Conservation (phyloP, 2,797 vertebrate species). For the Perodicticus potto region DNA sequence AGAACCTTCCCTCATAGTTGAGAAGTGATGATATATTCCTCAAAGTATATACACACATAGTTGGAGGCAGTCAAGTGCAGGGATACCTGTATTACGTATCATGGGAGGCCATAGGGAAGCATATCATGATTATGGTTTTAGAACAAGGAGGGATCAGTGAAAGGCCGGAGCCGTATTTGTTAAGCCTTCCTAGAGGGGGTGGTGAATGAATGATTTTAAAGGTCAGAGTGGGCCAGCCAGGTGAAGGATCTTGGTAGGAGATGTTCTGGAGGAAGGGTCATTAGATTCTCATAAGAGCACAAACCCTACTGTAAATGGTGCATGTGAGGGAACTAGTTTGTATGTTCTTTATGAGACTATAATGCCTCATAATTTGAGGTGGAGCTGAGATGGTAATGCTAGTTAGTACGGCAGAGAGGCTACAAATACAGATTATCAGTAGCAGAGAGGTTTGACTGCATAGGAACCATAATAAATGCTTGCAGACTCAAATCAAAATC, state of each 20-base stretch:
- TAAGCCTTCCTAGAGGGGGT: neutral
- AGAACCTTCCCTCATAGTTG: conserved; percentile 21
- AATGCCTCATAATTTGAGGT: too few relatives aligned
- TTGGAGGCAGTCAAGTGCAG: neutral
- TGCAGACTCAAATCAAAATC: too few relatives aligned
- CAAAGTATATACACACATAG: neutral
- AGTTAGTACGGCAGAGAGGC: too few relatives aligned
- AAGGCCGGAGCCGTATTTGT: neutral
- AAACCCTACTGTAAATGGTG: too few relatives aligned
- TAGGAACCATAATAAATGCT: too few relatives aligned
- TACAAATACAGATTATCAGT: too few relatives aligned
- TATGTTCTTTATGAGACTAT: too few relatives aligned
- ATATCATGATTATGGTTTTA: neutral
- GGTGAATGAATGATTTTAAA: neutral
- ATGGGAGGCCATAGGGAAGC: neutral
- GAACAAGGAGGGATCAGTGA: neutral
- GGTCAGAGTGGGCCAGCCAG: neutral
- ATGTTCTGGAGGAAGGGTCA: neutral
- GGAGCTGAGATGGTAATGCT: too few relatives aligned
- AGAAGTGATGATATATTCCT: neutral
- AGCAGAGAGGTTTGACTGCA: too few relatives aligned
- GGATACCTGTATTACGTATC: neutral
- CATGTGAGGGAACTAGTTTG: too few relatives aligned
- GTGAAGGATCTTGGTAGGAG: neutral
- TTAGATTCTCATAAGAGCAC: too few relatives aligned